phyloP scores from a whole-genome alignment of 2,888 invertebrate genomes.

The Andrena fulva region DNA sequence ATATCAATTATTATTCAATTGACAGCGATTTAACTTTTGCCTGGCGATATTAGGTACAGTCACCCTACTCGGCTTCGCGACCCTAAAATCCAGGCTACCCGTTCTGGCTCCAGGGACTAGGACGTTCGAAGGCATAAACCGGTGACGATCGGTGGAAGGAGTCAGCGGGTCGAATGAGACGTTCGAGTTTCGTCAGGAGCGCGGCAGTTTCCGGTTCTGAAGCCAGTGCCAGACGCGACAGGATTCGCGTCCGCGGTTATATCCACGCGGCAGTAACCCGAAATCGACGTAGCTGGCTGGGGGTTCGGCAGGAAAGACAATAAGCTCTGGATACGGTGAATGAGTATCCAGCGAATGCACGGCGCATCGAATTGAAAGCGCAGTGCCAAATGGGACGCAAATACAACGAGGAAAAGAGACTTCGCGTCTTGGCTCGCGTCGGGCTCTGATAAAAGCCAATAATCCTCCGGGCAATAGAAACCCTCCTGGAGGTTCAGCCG shows the following conservation, averaged over 20 bases:
- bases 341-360: conserved; percentile 74
- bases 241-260: conserved; percentile 30
- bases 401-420: conserved; percentile 73
- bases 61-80: neutral
- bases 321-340: conserved; percentile 71
- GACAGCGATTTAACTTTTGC: too few species aligned
- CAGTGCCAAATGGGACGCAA: conserved; percentile 81
- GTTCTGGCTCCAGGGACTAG: neutral
- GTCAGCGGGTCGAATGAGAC: conserved; percentile 16
- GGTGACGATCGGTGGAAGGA: conserved; percentile 2
- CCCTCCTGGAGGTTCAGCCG: conserved; percentile 44
- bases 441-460: conserved; percentile 80
- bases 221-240: conserved; percentile 43
- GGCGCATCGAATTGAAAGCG: conserved; percentile 76
- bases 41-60: too few species aligned
- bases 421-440: conserved; percentile 76
- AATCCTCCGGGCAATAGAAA: conserved; percentile 78
- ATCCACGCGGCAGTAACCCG: conserved; percentile 59
- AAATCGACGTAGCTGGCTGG: conserved; percentile 59
- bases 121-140: conserved; percentile 7
- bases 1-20: too few species aligned
- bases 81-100: neutral
- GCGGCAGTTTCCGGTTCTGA: conserved; percentile 35
- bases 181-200: conserved; percentile 31
- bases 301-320: conserved; percentile 71